Evolutionary conservation across 2,113 vertebrate species (phyloP).

Genomic region (Bujurquina vittata): DNA sequence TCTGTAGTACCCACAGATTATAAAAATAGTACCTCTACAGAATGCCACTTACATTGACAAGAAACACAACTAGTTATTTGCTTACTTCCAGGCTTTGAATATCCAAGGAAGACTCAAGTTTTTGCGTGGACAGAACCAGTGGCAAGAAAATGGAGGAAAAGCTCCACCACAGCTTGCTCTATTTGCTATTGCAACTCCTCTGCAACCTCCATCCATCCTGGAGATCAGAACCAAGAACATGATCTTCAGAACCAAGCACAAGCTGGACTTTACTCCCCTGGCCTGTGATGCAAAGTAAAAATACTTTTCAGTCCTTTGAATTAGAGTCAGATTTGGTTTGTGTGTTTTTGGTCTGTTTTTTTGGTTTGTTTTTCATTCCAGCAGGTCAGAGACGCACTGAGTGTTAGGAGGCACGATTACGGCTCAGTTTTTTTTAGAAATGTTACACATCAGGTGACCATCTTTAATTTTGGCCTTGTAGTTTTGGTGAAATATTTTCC

Average conservation of each 20-base stretch:
- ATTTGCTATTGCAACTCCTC: conserved; percentile 81
- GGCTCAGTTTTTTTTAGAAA: not conserved
- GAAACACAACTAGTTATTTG: not conserved
- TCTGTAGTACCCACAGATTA: not conserved
- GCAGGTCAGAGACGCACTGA: not conserved
- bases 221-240: conserved; percentile 82
- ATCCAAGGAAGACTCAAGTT: conserved; percentile 84
- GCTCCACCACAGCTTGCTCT: conserved; percentile 76
- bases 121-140: conserved; percentile 78
- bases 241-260: conserved; percentile 86
- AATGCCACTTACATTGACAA: not conserved
- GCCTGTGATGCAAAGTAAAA: conserved; percentile 81
- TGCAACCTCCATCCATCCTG: conserved; percentile 80
- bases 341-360: not conserved
- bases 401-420: not conserved
- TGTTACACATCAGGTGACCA: not conserved
- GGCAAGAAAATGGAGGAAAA: conserved; percentile 69
- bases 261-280: conserved; percentile 84
- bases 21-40: not conserved
- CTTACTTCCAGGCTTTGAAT: conserved; percentile 74
- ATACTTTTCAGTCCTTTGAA: not conserved
- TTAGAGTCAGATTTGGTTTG: not conserved
- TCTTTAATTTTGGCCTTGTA: not conserved
- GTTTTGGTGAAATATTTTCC: not conserved
- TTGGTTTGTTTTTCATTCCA: not conserved